Evolutionary conservation across 2,797 vertebrate genomes (phyloP).

Genomic region (Notamacropus eugenii): DNA sequence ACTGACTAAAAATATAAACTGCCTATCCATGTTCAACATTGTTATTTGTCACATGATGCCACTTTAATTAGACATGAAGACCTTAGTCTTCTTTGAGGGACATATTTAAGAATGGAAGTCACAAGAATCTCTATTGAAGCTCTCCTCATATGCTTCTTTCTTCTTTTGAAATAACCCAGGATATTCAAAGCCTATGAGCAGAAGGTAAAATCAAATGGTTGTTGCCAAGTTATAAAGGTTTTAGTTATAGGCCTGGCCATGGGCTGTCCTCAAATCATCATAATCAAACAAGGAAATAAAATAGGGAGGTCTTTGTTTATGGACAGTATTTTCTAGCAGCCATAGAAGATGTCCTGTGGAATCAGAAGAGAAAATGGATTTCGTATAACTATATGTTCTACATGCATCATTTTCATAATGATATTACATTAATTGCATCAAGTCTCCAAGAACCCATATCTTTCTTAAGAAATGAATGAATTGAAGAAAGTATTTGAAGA

Average conservation of each 20-base stretch:
- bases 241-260: not conserved
- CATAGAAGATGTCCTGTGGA: not conserved
- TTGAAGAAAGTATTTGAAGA: not conserved
- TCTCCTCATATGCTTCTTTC: not conserved
- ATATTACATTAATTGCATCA: not conserved
- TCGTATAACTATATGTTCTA: not conserved
- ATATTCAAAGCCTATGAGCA: not conserved
- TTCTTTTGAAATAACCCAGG: not conserved
- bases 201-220: not conserved
- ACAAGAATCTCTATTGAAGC: too few species aligned
- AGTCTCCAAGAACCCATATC: not conserved
- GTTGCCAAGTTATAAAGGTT: not conserved
- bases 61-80: too few species aligned
- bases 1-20: too few species aligned
- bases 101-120: too few species aligned
- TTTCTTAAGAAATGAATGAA: not conserved
- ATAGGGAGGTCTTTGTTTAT: not conserved
- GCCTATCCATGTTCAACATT: too few species aligned
- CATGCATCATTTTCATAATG: not conserved
- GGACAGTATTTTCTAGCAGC: not conserved
- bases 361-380: not conserved
- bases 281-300: not conserved
- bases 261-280: not conserved
- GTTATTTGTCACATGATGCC: too few species aligned
- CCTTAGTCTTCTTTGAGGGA: too few species aligned